Evolutionary conservation across 2,113 vertebrate species (phyloP).

Genomic region (Scomber scombrus): DNA sequence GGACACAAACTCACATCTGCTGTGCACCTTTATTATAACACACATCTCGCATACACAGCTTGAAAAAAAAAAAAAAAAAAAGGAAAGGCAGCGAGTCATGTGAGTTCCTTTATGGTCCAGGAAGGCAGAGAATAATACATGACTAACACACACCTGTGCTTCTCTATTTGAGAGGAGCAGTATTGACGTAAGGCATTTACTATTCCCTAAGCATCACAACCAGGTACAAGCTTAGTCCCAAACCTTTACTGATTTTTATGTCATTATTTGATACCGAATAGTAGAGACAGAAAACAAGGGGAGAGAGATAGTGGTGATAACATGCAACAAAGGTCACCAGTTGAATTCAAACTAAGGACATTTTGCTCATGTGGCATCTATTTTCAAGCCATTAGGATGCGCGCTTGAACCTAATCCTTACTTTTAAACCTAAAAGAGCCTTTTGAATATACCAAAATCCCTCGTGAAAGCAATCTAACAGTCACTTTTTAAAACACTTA

Average conservation of each 20-base stretch:
- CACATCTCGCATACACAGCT: neutral
- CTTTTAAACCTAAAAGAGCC: conserved; percentile 4
- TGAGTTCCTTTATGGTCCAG: neutral
- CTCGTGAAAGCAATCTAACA: no score
- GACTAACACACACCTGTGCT: neutral
- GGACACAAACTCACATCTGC: conserved; percentile 1
- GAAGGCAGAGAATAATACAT: neutral
- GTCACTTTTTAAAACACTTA: neutral
- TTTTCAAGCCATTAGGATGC: neutral
- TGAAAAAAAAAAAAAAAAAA: neutral
- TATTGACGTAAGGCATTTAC: neutral
- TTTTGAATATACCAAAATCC: conserved; percentile 42
- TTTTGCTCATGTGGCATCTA: neutral
- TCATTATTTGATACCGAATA: neutral
- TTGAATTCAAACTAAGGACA: neutral
- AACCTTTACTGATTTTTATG: neutral
- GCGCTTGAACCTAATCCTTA: neutral
- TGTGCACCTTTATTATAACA: neutral
- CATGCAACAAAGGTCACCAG: no score
- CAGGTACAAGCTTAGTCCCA: no score
- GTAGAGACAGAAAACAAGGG: neutral
- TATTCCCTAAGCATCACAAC: no score
- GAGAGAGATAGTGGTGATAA: no score
- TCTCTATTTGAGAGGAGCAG: neutral
- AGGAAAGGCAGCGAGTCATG: neutral